Evolutionary conservation across 53 echinoderm and acorn worm species (phyloP).

Genomic region (Pentamera pediparva): DNA sequence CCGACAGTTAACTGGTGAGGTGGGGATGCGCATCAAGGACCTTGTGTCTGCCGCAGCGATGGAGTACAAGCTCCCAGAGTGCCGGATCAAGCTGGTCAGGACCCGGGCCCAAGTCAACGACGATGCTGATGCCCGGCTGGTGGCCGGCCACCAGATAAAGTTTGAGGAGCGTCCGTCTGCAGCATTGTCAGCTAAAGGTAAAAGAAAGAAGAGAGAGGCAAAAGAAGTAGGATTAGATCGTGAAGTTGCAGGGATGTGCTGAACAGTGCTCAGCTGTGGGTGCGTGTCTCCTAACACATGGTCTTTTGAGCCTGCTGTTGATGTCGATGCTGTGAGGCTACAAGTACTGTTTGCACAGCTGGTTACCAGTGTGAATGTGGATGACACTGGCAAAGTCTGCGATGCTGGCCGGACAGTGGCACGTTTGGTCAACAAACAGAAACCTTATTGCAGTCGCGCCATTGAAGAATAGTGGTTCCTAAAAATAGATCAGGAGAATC

Average conservation of each 20-base stretch:
- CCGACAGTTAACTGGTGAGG: constrained; percentile 59
- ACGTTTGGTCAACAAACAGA: too few relatives aligned
- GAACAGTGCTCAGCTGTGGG: neutral
- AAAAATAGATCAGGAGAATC: too few relatives aligned
- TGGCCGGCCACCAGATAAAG: constrained; percentile 61
- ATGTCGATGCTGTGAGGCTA: too few relatives aligned
- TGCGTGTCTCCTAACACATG: neutral
- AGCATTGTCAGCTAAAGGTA: neutral
- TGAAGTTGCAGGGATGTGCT: too few relatives aligned
- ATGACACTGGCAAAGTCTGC: too few relatives aligned
- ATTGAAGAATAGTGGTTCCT: too few relatives aligned
- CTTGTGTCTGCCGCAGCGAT: constrained; percentile 58
- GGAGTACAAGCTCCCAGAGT: constrained; percentile 64
- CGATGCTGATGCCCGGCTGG: constrained; percentile 65
- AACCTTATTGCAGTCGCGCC: too few relatives aligned
- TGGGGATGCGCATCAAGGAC: constrained; percentile 79
- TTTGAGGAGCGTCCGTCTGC: constrained; percentile 54
- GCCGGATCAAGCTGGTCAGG: constrained; percentile 55
- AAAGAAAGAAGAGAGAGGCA: too few relatives aligned
- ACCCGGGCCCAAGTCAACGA: constrained; percentile 66
- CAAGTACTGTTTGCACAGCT: too few relatives aligned
- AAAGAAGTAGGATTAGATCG: too few relatives aligned
- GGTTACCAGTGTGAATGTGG: too few relatives aligned
- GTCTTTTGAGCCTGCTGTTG: neutral
- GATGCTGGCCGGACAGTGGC: too few relatives aligned